Percentiles rank a stretch among this genome's conserved stretches.
Conservation (phyloP, 2,113 vertebrate genomes). For the Tetrax tetrax region DNA sequence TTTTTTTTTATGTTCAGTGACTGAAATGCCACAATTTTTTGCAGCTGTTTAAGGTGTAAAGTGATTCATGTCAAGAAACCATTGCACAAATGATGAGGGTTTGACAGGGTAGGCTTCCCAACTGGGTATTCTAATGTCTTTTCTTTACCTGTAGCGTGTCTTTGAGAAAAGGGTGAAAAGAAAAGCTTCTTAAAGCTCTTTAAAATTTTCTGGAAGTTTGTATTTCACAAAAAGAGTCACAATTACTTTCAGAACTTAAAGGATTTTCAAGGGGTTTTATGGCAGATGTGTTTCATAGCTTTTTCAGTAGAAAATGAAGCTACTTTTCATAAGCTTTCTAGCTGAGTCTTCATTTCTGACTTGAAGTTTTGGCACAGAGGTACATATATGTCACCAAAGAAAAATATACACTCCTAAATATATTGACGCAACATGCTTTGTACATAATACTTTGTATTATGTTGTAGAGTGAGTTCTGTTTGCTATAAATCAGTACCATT, state of each 20-base stretch:
- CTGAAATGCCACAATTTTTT: neutral
- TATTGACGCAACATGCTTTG: neutral
- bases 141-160: neutral
- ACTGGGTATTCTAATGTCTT: neutral
- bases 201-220: neutral
- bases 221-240: neutral
- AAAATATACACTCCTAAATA: neutral
- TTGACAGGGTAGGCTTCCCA: slow-evolving; percentile 1
- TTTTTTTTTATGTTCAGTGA: no score
- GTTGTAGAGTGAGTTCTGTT: slow-evolving; percentile 4
- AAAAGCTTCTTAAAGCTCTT: neutral
- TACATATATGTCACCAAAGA: neutral
- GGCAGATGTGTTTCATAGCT: neutral
- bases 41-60: neutral
- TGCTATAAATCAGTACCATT: slow-evolving; percentile 31
- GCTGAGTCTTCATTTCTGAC: neutral
- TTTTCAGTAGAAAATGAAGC: neutral
- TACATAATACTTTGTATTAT: neutral
- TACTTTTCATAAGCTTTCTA: neutral
- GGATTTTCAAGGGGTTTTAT: neutral
- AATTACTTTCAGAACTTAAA: neutral
- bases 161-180: neutral
- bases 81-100: neutral
- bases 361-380: neutral
- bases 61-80: neutral